Conservation (phyloP, 2,797 vertebrate species). For the Oreochromis mossambicus region DNA sequence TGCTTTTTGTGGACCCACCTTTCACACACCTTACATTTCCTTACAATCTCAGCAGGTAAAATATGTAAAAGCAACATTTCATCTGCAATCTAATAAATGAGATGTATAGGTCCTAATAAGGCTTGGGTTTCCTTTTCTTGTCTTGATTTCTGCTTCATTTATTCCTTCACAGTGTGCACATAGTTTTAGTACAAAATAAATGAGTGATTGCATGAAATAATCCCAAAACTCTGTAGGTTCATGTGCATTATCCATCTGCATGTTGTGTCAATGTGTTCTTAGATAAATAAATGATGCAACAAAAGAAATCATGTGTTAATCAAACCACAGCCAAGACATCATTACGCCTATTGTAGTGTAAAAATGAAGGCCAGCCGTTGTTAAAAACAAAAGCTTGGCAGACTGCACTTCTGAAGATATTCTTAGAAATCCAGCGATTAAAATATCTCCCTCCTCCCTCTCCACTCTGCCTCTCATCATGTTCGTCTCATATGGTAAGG, state of each 20-base stretch:
- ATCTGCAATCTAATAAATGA: not conserved
- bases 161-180: not conserved
- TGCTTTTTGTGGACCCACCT: not conserved
- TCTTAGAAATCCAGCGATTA: slow-evolving; percentile 51
- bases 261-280: not conserved
- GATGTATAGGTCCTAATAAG: not conserved
- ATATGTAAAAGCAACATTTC: not conserved
- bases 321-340: not conserved
- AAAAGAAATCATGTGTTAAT: not conserved
- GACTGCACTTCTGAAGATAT: slow-evolving; percentile 55
- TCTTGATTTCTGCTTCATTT: not conserved
- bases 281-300: not conserved
- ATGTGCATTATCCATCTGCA: not conserved
- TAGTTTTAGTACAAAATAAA: not conserved
- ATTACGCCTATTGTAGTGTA: slow-evolving; percentile 1
- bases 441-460: slow-evolving; percentile 22
- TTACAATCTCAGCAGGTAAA: not conserved
- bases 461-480: not conserved
- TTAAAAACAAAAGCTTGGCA: slow-evolving; percentile 30
- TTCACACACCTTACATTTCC: not conserved
- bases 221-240: not conserved
- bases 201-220: not conserved
- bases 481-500: not conserved
- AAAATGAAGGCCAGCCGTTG: slow-evolving; percentile 11
- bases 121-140: not conserved